Percentiles rank a stretch among this genome's conserved stretches.
These are phyloP conservation scores for Xylota sylvarum DNA, from an alignment of 2,888 invertebrate species.

Conservation along the genomic window DNA sequence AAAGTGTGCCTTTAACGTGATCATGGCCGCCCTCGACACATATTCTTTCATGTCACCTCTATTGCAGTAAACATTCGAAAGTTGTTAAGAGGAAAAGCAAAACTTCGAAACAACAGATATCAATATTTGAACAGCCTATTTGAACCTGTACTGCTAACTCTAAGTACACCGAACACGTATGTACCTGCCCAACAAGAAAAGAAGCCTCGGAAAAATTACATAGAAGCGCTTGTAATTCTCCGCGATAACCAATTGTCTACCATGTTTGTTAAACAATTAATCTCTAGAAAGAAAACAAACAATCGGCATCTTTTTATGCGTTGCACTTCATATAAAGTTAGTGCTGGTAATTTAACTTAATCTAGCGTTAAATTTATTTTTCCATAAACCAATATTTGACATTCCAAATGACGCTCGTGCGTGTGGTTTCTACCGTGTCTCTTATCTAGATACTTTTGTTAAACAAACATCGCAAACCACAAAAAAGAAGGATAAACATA, in stretches of 20 bases:
- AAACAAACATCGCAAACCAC: slow-evolving; percentile 62
- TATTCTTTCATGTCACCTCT: neutral
- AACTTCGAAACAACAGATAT: slow-evolving; percentile 29
- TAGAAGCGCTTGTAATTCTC: slow-evolving; percentile 43
- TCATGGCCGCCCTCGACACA: slow-evolving; percentile 9
- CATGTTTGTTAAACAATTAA: slow-evolving; percentile 59
- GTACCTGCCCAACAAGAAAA: slow-evolving; percentile 32
- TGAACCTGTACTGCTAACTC: slow-evolving; percentile 5
- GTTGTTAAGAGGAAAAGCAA: slow-evolving; percentile 21
- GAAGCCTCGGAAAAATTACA: slow-evolving; percentile 55
- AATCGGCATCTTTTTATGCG: slow-evolving; percentile 61
- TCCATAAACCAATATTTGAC: slow-evolving; percentile 49
- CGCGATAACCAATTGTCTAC: slow-evolving; percentile 65
- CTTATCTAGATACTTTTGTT: slow-evolving; percentile 62
- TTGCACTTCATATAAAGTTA: slow-evolving; percentile 28
- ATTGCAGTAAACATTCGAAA: slow-evolving; percentile 20
- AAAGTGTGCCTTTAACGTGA: slow-evolving; percentile 46
- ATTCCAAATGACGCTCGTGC: slow-evolving; percentile 9
- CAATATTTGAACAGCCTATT: slow-evolving; percentile 58
- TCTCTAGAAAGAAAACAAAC: slow-evolving; percentile 46
- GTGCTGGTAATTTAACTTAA: slow-evolving; percentile 53
- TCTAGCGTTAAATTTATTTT: slow-evolving; percentile 48
- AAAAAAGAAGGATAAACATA: slow-evolving; percentile 38
- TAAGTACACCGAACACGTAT: slow-evolving; percentile 9
- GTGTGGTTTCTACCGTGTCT: slow-evolving; percentile 26